Conservation (phyloP, 1,140 invertebrate genomes). For the Pissodes strobi region DNA sequence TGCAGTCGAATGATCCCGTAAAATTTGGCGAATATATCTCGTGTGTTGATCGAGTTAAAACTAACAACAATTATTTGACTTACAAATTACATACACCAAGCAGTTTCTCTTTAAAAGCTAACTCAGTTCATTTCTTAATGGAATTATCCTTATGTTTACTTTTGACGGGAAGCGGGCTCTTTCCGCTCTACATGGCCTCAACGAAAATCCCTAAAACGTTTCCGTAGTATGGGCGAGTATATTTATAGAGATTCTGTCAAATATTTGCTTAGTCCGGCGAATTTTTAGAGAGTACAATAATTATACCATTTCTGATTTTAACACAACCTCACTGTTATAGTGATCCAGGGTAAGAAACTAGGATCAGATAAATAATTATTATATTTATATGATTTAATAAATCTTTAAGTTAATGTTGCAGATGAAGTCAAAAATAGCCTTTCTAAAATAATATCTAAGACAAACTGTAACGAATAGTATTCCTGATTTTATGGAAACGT, state of each 20-base stretch:
- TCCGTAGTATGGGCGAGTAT: background rate
- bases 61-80: constrained; percentile 50
- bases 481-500: too few relatives aligned
- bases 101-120: constrained; percentile 46
- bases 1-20: constrained; percentile 35
- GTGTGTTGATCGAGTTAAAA: constrained; percentile 38
- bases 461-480: too few relatives aligned
- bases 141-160: constrained; percentile 51
- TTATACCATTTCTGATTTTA: too few relatives aligned
- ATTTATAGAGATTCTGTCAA: background rate
- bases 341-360: too few relatives aligned
- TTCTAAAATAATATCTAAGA: too few relatives aligned
- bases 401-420: too few relatives aligned
- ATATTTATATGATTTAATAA: too few relatives aligned
- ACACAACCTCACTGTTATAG: too few relatives aligned
- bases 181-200: background rate
- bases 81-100: constrained; percentile 48
- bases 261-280: constrained; percentile 2
- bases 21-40: constrained; percentile 33
- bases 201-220: background rate
- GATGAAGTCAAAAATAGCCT: too few relatives aligned
- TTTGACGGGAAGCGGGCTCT: constrained; percentile 24
- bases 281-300: too few relatives aligned
- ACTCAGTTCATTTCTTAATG: constrained; percentile 54
- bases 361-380: too few relatives aligned